These are phyloP conservation scores for Orycteropus afer DNA, from an alignment of 2,113 vertebrate species.

Conservation along the genomic window DNA sequence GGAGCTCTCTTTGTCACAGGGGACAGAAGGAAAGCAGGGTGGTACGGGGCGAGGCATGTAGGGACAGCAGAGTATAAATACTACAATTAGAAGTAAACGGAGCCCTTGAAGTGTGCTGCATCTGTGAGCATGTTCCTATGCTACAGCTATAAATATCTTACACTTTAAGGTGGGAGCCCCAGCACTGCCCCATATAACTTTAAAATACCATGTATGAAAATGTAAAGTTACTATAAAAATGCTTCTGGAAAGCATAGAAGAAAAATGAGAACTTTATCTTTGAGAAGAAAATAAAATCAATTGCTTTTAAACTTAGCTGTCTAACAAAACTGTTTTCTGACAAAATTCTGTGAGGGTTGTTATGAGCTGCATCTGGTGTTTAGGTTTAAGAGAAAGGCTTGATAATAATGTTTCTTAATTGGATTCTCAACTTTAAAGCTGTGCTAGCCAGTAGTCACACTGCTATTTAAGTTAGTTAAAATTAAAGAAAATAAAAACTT, in stretches of 20 bases:
- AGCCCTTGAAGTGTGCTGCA: not conserved
- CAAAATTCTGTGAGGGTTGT: not conserved
- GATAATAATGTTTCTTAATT: not conserved
- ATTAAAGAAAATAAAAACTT: not conserved
- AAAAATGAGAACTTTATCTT: slow-evolving; percentile 45
- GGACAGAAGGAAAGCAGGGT: slow-evolving; percentile 5
- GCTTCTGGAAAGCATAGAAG: slow-evolving; percentile 3
- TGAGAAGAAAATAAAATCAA: slow-evolving; percentile 37
- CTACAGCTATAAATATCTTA: slow-evolving; percentile 9
- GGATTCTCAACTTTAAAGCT: not conserved
- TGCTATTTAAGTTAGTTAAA: slow-evolving; percentile 6
- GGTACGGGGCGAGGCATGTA: not conserved
- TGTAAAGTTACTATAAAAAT: not conserved
- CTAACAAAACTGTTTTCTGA: not conserved
- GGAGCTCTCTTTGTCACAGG: not conserved
- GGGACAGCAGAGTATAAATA: slow-evolving; percentile 6
- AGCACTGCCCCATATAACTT: not conserved
- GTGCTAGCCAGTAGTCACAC: not conserved
- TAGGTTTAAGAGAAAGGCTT: not conserved
- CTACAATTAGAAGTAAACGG: slow-evolving; percentile 16
- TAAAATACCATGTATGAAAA: slow-evolving; percentile 20
- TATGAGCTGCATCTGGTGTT: slow-evolving; percentile 2
- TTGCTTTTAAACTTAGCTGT: slow-evolving; percentile 32
- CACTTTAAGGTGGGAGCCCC: not conserved
- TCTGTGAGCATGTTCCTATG: slow-evolving; percentile 32